phyloP scores from a whole-genome alignment of 2,113 vertebrate species.

The Bungarus multicinctus region DNA sequence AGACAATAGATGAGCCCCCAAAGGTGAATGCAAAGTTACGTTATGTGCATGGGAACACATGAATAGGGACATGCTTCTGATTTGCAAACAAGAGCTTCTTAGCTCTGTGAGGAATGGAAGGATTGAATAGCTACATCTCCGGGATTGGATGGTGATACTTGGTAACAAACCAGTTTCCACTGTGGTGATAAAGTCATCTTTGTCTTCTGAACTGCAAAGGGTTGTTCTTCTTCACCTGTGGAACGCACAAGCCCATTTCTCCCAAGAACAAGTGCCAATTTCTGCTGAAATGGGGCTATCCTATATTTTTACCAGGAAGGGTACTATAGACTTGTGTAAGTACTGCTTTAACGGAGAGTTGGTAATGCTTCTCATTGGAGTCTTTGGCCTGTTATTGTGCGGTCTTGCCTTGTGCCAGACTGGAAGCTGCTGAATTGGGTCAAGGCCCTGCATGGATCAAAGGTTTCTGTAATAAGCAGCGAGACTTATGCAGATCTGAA shows the following conservation, averaged over 20 bases:
- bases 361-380: conserved; percentile 51
- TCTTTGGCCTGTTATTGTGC: conserved; percentile 27
- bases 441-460: fast-evolving
- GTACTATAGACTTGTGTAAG: conserved; percentile 60
- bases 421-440: not conserved
- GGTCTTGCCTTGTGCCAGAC: conserved; percentile 21
- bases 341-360: conserved; percentile 56
- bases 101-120: conserved; percentile 56
- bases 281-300: conserved; percentile 57
- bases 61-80: conserved; percentile 36
- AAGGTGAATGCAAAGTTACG: conserved; percentile 24
- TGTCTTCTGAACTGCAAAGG: conserved; percentile 66
- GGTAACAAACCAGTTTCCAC: conserved; percentile 48
- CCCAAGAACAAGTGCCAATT: conserved; percentile 38
- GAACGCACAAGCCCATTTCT: conserved; percentile 58
- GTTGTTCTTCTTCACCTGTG: conserved; percentile 43
- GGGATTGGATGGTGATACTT: conserved; percentile 48
- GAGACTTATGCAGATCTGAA: not conserved
- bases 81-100: conserved; percentile 41
- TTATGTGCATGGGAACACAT: conserved; percentile 40
- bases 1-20: conserved; percentile 63
- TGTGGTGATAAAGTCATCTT: conserved; percentile 54
- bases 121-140: conserved; percentile 26
- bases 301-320: conserved; percentile 61
- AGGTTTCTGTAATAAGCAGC: not conserved